Evolutionary conservation across 2,113 vertebrate genomes (phyloP).

Genomic region (Cynoglossus semilaevis): DNA sequence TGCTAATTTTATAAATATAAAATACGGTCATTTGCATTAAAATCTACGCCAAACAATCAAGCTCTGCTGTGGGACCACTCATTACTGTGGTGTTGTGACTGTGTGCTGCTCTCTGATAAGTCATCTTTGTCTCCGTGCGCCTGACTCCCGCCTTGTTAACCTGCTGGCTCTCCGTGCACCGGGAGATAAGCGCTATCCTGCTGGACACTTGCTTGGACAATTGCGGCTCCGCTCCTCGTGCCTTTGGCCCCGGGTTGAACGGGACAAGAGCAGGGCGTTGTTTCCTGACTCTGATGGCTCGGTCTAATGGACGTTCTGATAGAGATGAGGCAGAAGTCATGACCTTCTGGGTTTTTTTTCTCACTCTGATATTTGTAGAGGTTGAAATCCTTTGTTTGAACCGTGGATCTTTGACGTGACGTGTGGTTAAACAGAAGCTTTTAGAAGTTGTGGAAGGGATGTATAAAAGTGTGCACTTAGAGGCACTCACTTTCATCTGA

Average conservation of each 20-base stretch:
- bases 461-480: too few species aligned
- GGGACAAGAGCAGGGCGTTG: slow-evolving; percentile 59
- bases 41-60: too few species aligned
- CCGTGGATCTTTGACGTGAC: too few species aligned
- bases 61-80: too few species aligned
- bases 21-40: too few species aligned
- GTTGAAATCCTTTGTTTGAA: too few species aligned
- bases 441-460: too few species aligned
- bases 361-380: too few species aligned
- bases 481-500: too few species aligned
- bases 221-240: slow-evolving; percentile 46
- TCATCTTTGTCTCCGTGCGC: background rate
- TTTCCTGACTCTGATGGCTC: slow-evolving; percentile 74
- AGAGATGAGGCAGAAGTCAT: slow-evolving; percentile 63
- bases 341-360: slow-evolving; percentile 40
- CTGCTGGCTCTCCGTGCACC: slow-evolving; percentile 10
- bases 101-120: background rate
- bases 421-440: too few species aligned
- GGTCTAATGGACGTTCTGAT: slow-evolving; percentile 62
- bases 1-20: too few species aligned
- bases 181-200: slow-evolving; percentile 42
- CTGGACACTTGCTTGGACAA: slow-evolving; percentile 57
- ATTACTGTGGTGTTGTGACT: background rate
- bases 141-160: slow-evolving; percentile 14
- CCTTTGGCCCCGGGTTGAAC: slow-evolving; percentile 56